Conservation (phyloP, 2,113 vertebrate species). For the Corythornis vintsioides region DNA sequence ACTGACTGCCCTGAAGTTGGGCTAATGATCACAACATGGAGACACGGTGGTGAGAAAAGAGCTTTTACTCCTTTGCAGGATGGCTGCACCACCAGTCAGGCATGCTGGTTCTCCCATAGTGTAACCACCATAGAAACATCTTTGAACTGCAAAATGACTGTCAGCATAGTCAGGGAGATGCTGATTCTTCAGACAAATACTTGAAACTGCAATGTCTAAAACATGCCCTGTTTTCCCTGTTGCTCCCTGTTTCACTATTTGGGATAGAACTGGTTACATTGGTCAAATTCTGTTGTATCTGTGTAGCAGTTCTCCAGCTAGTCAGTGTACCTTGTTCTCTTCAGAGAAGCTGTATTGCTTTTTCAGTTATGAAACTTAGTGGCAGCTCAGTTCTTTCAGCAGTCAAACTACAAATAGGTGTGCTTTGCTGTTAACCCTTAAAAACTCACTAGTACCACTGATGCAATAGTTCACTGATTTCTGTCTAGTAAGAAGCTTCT, state of each 20-base stretch:
- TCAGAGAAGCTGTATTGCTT: neutral
- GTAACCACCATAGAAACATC: neutral
- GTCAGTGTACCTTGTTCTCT: neutral
- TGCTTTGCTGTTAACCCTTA: neutral
- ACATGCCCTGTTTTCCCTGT: neutral
- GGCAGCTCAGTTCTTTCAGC: neutral
- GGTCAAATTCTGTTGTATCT: neutral
- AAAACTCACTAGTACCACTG: neutral
- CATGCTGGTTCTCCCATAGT: neutral
- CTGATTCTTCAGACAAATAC: neutral
- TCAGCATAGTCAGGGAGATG: neutral
- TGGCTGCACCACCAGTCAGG: neutral
- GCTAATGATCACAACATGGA: neutral
- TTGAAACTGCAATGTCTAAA: neutral
- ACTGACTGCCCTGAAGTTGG: neutral
- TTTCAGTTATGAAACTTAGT: neutral
- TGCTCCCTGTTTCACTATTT: neutral
- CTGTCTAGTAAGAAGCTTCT: neutral
- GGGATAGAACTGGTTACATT: neutral
- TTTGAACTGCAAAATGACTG: neutral
- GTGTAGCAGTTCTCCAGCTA: neutral
- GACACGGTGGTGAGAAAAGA: neutral
- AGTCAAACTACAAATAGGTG: neutral
- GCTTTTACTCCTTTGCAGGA: neutral
- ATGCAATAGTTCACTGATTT: neutral